These are phyloP conservation scores for Gallirallus australis DNA, from an alignment of 2,797 vertebrate species.

Conservation along the genomic window DNA sequence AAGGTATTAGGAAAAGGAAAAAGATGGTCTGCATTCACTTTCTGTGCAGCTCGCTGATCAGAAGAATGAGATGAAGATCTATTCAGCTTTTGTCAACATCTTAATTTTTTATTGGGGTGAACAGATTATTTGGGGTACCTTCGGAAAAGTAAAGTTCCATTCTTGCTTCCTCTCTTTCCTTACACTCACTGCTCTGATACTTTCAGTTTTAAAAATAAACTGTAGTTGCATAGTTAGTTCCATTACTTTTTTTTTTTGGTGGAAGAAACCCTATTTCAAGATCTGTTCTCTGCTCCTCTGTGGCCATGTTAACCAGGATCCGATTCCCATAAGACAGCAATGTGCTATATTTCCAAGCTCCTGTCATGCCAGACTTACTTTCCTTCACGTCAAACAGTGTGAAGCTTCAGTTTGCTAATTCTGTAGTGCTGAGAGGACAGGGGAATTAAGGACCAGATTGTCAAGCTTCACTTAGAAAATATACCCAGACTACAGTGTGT, in stretches of 20 bases:
- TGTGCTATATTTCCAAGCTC: background rate
- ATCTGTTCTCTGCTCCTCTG: background rate
- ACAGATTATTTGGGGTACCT: background rate
- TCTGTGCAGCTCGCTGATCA: background rate
- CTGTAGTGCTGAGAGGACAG: background rate
- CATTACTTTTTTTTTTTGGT: background rate
- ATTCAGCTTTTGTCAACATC: background rate
- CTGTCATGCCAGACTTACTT: slow-evolving; percentile 59
- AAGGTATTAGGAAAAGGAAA: background rate
- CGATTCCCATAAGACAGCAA: background rate
- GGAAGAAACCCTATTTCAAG: slow-evolving; percentile 28
- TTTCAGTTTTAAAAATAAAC: slow-evolving; percentile 34
- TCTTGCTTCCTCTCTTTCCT: background rate
- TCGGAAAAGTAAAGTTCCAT: background rate
- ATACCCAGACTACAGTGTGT: slow-evolving; percentile 2
- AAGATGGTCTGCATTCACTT: background rate
- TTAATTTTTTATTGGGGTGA: background rate
- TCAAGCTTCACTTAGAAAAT: slow-evolving; percentile 57
- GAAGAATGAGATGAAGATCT: background rate
- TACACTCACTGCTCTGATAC: background rate
- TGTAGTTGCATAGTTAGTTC: background rate
- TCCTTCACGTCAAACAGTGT: background rate
- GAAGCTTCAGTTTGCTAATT: background rate
- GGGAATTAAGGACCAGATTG: background rate
- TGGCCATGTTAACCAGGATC: background rate